Conservation (phyloP, 2,113 vertebrate species). For the Elephantulus edwardii region DNA sequence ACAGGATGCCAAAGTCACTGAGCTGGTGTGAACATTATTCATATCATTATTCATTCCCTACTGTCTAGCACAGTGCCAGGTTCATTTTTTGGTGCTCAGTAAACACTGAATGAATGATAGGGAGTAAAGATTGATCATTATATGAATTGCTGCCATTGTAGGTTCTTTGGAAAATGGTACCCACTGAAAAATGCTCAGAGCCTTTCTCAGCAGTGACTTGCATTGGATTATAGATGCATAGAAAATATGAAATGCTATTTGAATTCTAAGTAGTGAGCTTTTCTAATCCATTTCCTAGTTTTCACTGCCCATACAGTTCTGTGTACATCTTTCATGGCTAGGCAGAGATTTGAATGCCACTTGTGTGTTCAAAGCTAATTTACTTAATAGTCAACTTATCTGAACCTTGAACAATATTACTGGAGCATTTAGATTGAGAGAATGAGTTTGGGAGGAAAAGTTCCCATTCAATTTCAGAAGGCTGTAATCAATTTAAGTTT, state of each 20-base stretch:
- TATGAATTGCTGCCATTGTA: not conserved
- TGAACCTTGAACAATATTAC: conserved; percentile 62
- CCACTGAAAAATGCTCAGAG: not conserved
- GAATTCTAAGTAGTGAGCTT: conserved; percentile 61
- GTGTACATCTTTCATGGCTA: conserved; percentile 64
- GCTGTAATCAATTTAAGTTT: conserved; percentile 68
- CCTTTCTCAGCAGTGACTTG: conserved; percentile 47
- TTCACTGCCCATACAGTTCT: conserved; percentile 55
- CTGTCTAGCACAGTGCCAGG: not conserved
- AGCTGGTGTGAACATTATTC: not conserved
- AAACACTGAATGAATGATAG: conserved; percentile 3
- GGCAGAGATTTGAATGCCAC: conserved; percentile 75
- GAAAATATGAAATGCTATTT: conserved; percentile 51
- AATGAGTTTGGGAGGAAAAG: conserved; percentile 66
- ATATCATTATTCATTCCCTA: not conserved
- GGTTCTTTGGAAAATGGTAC: conserved; percentile 38
- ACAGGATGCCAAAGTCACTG: not conserved
- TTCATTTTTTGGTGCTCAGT: not conserved
- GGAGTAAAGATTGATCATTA: not conserved
- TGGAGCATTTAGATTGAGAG: conserved; percentile 59
- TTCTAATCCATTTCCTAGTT: conserved; percentile 47
- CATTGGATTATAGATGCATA: conserved; percentile 47
- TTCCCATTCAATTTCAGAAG: conserved; percentile 72
- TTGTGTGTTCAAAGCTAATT: conserved; percentile 73
- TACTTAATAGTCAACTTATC: conserved; percentile 66